Evolutionary conservation across 2,888 invertebrate genomes (phyloP).

Genomic region (Chymomyza procnemis): DNA sequence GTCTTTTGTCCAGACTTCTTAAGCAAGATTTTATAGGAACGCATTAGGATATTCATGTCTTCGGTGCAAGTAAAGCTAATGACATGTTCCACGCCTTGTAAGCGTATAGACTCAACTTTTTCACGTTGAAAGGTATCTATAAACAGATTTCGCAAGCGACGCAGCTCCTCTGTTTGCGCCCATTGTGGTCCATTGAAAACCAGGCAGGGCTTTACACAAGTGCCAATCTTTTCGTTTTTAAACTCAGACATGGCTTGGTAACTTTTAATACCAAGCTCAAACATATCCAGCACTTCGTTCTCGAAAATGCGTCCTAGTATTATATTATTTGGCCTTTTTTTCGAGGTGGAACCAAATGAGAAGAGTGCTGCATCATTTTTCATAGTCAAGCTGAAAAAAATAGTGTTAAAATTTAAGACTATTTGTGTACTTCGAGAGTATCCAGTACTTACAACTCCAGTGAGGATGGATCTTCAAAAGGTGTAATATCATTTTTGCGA

Average conservation of each 20-base stretch:
- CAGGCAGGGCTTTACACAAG: conserved; percentile 93
- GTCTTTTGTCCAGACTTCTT: conserved; percentile 94
- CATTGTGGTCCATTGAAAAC: conserved; percentile 95
- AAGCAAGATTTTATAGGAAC: conserved; percentile 88
- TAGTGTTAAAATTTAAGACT: too few relatives aligned
- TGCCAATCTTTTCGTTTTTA: conserved; percentile 86
- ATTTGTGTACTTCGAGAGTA: too few relatives aligned
- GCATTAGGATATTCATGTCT: conserved; percentile 87
- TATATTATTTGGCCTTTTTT: conserved; percentile 96
- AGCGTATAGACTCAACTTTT: conserved; percentile 84
- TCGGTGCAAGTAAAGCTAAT: conserved; percentile 91
- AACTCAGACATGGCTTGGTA: conserved; percentile 90
- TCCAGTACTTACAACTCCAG: conserved; percentile 83
- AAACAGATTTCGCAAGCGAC: conserved; percentile 91
- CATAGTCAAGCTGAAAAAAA: conserved; percentile 82
- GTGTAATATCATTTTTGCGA: conserved; percentile 92
- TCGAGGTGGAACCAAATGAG: conserved; percentile 93
- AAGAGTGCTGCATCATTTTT: conserved; percentile 95
- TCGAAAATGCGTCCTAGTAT: conserved; percentile 94
- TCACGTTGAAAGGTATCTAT: conserved; percentile 92
- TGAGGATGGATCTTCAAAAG: conserved; percentile 93
- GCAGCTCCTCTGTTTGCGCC: conserved; percentile 88
- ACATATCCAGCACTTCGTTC: conserved; percentile 94
- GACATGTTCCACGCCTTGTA: conserved; percentile 96
- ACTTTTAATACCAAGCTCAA: conserved; percentile 93